Evolutionary conservation across 2,797 vertebrate species (phyloP), one percentile per base, ranked within the genome.

Genomic region (Australoheros facetus): DNA sequence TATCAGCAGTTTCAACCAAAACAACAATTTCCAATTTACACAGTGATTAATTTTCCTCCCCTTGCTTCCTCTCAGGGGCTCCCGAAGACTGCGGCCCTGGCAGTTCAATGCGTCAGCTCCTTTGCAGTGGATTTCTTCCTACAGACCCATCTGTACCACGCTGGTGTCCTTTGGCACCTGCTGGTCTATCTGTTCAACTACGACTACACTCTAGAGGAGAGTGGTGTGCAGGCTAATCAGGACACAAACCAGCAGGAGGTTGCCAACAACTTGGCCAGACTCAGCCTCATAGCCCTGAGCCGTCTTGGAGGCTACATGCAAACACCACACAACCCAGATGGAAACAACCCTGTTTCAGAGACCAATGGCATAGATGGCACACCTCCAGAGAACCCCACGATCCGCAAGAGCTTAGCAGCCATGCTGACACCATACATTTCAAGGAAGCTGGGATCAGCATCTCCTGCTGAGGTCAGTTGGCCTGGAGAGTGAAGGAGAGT

Each of bases 231-330:
- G 91, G 94, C 98, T 32, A 98, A 94, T 55, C 97, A 99, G 92
- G 98, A 99, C 56, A 98, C 97, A 3, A 99, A 99, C 88, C 98
- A 99, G 80, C 98, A 99, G 96, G 96, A 99, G 91, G 98, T 99
- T 21, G 95, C 97, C 45, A 99, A 99, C 90, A 96, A 93, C 83
- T 95, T 99, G 86, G 98, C 98, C 72, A 99, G 98, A 90, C 95
- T 99, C 76, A 98, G 98, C 91, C 96, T 99, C 42, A 84, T 94
- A 32, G 97, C 97, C 21, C 92, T 99, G 53, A 98, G 97, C 87
- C 97, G 97, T 3, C 96, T 99, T 57, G 98, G 97, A 77, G 98
- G 98, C 10, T 99, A 96, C 92, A 58, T 91, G 30, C 74, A 86
- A 79, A 77, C 91, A 77, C 81, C 86, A 0, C 78, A 64, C 64